Evolutionary conservation across 2,797 vertebrate genomes (phyloP).

Genomic region (Pteronotus mesoamericanus): DNA sequence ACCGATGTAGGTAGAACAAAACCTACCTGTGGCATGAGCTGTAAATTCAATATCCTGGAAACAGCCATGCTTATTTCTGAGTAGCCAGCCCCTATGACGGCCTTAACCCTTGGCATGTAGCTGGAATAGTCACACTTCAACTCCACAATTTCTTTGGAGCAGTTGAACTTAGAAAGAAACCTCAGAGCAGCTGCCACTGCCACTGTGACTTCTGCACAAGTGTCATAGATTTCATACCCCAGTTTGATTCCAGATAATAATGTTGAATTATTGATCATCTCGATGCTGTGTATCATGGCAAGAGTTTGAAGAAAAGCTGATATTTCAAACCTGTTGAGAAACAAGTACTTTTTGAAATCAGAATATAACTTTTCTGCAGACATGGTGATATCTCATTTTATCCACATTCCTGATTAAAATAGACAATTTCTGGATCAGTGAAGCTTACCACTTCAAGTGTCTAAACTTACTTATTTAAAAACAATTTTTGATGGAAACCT

Average conservation of each 20-base stretch:
- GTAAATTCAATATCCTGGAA: slow-evolving; percentile 87
- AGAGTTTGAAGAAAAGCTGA: slow-evolving; percentile 82
- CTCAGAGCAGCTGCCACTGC: slow-evolving; percentile 83
- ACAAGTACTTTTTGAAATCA: slow-evolving; percentile 9
- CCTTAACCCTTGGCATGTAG: slow-evolving; percentile 80
- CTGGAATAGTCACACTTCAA: slow-evolving; percentile 81
- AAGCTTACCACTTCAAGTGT: not conserved
- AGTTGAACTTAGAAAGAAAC: slow-evolving; percentile 80
- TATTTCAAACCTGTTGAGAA: slow-evolving; percentile 83
- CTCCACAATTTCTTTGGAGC: slow-evolving; percentile 71
- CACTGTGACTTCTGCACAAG: slow-evolving; percentile 88
- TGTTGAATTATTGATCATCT: slow-evolving; percentile 86
- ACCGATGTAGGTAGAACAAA: not conserved
- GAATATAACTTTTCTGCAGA: not conserved
- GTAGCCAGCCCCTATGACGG: slow-evolving; percentile 84
- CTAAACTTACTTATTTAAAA: slow-evolving; percentile 10
- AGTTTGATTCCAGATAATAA: slow-evolving; percentile 83
- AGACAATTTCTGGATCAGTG: not conserved
- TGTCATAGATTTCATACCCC: slow-evolving; percentile 89
- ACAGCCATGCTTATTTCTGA: slow-evolving; percentile 89
- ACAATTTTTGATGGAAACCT: not conserved
- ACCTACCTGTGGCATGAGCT: slow-evolving; percentile 89
- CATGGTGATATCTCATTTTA: not conserved
- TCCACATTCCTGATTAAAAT: not conserved
- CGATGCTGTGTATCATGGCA: slow-evolving; percentile 90